Percentiles rank a stretch among this genome's conserved stretches.
These are phyloP conservation scores for Drosophila melanica DNA, from an alignment of 1,140 invertebrate species.

Conservation along the genomic window DNA sequence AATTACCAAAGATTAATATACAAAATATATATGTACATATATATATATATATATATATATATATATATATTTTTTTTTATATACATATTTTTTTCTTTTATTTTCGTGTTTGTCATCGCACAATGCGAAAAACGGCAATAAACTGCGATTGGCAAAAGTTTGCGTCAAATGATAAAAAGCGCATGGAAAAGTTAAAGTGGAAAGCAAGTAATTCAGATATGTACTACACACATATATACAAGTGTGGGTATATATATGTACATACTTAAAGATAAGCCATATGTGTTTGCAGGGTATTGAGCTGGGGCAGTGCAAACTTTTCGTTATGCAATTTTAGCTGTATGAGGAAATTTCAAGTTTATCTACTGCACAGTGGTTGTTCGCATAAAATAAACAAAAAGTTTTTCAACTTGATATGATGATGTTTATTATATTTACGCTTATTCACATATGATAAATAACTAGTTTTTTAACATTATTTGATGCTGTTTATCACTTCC, in stretches of 20 bases:
- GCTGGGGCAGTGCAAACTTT: neutral
- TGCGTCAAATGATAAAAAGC: conserved; percentile 16
- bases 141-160: conserved; percentile 36
- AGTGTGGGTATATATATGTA: neutral
- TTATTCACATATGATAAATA: too few species aligned
- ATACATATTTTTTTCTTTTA: neutral
- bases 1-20: conserved; percentile 23
- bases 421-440: too few species aligned
- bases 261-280: neutral
- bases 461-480: too few species aligned
- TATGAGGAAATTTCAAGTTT: too few species aligned
- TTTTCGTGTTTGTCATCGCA: neutral
- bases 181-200: neutral
- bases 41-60: neutral
- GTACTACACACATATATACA: neutral
- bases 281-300: neutral
- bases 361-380: too few species aligned
- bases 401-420: too few species aligned
- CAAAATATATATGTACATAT: neutral
- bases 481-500: too few species aligned
- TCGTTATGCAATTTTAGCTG: too few species aligned
- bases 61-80: neutral
- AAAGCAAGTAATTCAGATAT: conserved; percentile 1
- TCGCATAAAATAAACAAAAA: too few species aligned
- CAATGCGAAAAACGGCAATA: conserved; percentile 21